Conservation (phyloP, 2,797 vertebrate genomes). For the Characodon lateralis region DNA sequence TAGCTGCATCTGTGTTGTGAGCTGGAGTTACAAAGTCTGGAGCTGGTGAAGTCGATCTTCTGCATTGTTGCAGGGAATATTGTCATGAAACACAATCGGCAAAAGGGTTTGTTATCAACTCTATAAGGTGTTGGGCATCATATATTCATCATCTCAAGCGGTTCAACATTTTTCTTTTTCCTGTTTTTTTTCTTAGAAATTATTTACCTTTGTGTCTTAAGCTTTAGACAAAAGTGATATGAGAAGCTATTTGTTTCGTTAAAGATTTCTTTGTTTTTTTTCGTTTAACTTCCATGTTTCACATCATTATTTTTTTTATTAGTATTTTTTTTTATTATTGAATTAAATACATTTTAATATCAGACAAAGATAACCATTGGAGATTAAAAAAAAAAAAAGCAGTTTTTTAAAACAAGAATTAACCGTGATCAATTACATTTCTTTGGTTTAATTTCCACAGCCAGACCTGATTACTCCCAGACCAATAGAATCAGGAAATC, state of each 20-base stretch:
- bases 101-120: constrained; percentile 21
- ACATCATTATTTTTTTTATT: neutral
- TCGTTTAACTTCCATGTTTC: neutral
- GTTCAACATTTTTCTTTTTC: neutral
- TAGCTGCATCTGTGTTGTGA: constrained; percentile 56
- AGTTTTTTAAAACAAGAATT: neutral
- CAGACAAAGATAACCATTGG: neutral
- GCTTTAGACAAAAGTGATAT: neutral
- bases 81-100: constrained; percentile 21
- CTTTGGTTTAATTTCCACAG: neutral
- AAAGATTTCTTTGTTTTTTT: neutral
- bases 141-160: neutral
- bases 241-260: neutral
- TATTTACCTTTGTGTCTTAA: neutral
- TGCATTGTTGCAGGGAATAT: constrained; percentile 23
- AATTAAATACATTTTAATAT: neutral
- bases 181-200: neutral
- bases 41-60: constrained; percentile 31
- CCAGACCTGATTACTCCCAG: neutral
- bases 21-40: constrained; percentile 34
- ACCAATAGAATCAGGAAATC: neutral
- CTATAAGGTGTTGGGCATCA: constrained; percentile 5
- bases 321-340: too few species aligned
- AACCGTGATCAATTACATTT: neutral
- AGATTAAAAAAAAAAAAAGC: neutral